Conservation (phyloP, 2,888 invertebrate genomes). For the Uropetala carovei region DNA sequence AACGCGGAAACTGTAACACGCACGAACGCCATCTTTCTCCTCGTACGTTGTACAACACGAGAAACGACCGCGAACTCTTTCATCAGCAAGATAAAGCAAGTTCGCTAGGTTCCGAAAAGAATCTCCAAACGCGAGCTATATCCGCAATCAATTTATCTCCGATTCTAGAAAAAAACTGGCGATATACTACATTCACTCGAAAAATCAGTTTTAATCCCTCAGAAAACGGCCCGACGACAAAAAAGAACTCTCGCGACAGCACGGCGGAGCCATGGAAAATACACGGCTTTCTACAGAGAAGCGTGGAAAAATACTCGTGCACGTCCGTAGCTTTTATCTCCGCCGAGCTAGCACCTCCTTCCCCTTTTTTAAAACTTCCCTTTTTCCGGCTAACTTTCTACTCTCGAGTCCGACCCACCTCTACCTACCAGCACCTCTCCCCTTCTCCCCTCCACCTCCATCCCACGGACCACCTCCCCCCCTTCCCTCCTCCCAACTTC, state of each 20-base stretch:
- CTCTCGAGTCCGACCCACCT: not conserved
- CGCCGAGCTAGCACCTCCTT: not conserved
- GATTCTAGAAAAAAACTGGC: not conserved
- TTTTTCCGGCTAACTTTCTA: conserved; percentile 32
- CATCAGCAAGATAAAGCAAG: too few relatives aligned
- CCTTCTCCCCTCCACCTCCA: not conserved
- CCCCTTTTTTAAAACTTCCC: not conserved
- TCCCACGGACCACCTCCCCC: not conserved
- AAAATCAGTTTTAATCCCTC: not conserved
- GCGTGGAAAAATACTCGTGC: not conserved
- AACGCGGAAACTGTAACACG: too few relatives aligned
- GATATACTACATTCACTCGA: not conserved
- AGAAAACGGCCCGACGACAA: not conserved
- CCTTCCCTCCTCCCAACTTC: not conserved
- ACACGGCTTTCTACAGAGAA: not conserved
- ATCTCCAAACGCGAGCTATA: not conserved
- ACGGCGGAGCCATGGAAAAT: not conserved
- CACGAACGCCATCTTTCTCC: too few relatives aligned
- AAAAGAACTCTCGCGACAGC: not conserved
- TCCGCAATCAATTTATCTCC: not conserved
- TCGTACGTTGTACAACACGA: too few relatives aligned
- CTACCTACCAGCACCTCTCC: not conserved
- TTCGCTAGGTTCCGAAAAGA: too few relatives aligned
- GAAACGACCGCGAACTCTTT: too few relatives aligned
- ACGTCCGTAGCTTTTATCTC: conserved; percentile 16